Conservation (phyloP, 2,113 vertebrate genomes). For the Riparia riparia region DNA sequence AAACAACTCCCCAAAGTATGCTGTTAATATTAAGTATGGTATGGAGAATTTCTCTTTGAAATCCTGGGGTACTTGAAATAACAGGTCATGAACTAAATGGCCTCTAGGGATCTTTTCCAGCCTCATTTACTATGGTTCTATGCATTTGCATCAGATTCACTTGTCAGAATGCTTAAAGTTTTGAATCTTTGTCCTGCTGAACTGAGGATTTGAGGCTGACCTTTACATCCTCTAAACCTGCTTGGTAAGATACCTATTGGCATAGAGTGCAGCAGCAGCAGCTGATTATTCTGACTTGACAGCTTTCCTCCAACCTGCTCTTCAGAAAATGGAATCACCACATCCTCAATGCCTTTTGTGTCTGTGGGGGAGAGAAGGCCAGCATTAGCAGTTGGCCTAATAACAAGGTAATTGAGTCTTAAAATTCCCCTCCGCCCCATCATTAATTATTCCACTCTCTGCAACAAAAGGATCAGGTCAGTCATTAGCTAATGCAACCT, state of each 20-base stretch:
- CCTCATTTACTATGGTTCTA: neutral
- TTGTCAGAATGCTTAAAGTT: neutral
- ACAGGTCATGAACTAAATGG: neutral
- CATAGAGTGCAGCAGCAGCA: neutral
- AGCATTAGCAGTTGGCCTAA: neutral
- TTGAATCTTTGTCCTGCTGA: neutral
- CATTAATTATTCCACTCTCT: neutral
- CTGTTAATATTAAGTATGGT: neutral
- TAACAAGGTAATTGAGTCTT: neutral
- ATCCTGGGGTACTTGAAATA: neutral
- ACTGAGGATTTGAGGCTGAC: neutral
- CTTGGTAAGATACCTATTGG: accelerated
- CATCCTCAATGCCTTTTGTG: neutral
- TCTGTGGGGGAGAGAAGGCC: neutral
- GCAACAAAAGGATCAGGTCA: neutral
- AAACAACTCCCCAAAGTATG: neutral
- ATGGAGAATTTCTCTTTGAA: conserved; percentile 25
- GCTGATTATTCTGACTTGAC: neutral
- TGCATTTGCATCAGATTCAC: accelerated
- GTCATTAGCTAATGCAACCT: neutral
- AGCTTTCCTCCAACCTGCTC: neutral
- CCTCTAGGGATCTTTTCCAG: neutral
- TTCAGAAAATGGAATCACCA: neutral
- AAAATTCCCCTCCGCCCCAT: neutral
- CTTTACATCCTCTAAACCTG: neutral